Evolutionary conservation across 2,113 vertebrate species (phyloP), one percentile per base, ranked within the genome.

Genomic region (Podiceps cristatus): DNA sequence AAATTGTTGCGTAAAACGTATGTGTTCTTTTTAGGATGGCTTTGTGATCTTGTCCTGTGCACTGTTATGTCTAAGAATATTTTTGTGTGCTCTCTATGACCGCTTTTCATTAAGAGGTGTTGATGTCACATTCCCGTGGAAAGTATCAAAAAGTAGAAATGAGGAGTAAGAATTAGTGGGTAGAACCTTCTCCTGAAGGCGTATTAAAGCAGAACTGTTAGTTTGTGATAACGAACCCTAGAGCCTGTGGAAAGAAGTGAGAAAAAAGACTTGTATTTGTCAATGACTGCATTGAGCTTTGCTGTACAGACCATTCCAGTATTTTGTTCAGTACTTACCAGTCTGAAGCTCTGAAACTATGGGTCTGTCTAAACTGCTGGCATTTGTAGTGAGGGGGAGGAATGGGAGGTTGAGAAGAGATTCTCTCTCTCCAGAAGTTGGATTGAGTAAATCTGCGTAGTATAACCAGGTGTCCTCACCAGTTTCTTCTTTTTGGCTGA

Each of bases 331-430:
- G 12, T 92, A 84, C 90, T 78, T 90, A 24, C 2, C 3, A 3
- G 87, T 95, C 40, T 69, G 62, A 79, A 62, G 25, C 60, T 94
- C 64, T 86, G 88, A 86, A 95, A 60, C 84, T 87, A 67, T 17
- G 49, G 82, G 84, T 63, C 88, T 94, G 82, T 86, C 78, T 93
- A 71, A 95, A 95, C 75, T 80, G 78, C 92, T 97, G 96, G 86
- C 85, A 80, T 90, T 93, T 88, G 81, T 96, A 93, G 92, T 73
- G 94, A 95, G 96, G 82, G 82, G 95, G 92, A 86, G 93, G 96
- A 93, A 94, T 53, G 62, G 63, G 81, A 93, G 64, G 18, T 66
- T 90, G 90, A 88, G 81, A 91, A 92, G 69, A 91, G 47, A 78
- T 23, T 45, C 55, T 95, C 31, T 56, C 93, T 90, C 88, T 88